Base-by-base conservation (phyloP, 2,888 invertebrate species). In the Oxystoma pomonae region DNA sequence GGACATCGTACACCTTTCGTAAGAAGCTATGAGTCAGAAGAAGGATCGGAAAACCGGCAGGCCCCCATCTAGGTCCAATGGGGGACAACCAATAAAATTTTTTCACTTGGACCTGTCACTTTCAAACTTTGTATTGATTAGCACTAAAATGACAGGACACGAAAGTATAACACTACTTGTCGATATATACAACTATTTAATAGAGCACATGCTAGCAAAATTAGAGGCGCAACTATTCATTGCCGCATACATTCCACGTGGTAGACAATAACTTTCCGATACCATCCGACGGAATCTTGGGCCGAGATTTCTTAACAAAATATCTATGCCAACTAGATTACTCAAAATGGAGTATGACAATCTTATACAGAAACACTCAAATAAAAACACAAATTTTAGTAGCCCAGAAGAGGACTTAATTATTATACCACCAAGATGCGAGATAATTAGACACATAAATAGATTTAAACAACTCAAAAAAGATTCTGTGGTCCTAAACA, bases 121-220 rank as follows among this genome's bases (percentile, higher is more conserved):
- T 20, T 58, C 61, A 2, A 61, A 58, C 12, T 72, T 68, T 19
- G 72, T 73, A 18, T n/a, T 22, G 5, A 50, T 56, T 16, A 49
- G 53, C n/a, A 57, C 53, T 20, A 19, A 19, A 52, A 64, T 62
- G 57, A 62, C 53, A 9, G 55, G 50, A 5, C 9, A 9, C n/a
- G 1, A 53, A 21, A 60, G 21, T 20, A 49, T 57, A 57, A 18
- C 56, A 1, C 57, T 61, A 9, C 21, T 61, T n/a, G n/a, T n/a
- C n/a, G n/a, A n/a, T n/a, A n/a, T n/a, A n/a, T n/a, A n/a, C n/a
- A n/a, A n/a, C n/a, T 59, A 19, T 16, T 62, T 7, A 55, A 59
- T 19, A 12, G 18, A n/a, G 9, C 59, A 35, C 52, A 58, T 12
- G 16, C 18, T 3, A 52, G 55, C 18, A 22, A 19, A 17, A 63